These are phyloP conservation scores for Gymnopithys bicolor DNA, from an alignment of 2,797 vertebrate species.

Conservation along the genomic window DNA sequence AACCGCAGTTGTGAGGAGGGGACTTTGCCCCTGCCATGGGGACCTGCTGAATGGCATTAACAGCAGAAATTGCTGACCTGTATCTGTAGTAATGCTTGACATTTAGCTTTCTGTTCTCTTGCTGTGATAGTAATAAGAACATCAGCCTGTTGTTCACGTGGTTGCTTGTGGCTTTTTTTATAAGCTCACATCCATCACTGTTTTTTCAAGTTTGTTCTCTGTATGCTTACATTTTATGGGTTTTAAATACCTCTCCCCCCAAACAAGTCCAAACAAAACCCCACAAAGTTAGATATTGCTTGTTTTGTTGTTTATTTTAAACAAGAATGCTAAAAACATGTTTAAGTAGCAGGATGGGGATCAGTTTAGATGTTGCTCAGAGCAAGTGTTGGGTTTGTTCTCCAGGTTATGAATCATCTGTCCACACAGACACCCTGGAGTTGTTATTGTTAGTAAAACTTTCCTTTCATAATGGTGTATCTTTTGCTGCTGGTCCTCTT, in stretches of 20 bases:
- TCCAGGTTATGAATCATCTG: neutral
- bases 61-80: neutral
- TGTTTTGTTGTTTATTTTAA: neutral
- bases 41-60: conserved; percentile 27
- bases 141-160: neutral
- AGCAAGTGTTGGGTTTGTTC: neutral
- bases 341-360: neutral
- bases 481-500: neutral
- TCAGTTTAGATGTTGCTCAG: neutral
- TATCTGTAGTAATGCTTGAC: neutral
- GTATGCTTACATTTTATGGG: neutral
- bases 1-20: neutral
- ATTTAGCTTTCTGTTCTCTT: neutral
- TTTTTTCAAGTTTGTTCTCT: neutral
- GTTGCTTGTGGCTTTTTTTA: neutral
- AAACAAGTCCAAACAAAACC: neutral
- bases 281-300: neutral
- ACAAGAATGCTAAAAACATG: neutral
- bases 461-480: neutral
- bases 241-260: neutral
- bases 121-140: neutral
- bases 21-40: neutral
- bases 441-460: neutral
- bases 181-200: neutral
- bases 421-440: neutral